Evolutionary conservation across 2,113 vertebrate species (phyloP).

Genomic region (Podiceps cristatus): DNA sequence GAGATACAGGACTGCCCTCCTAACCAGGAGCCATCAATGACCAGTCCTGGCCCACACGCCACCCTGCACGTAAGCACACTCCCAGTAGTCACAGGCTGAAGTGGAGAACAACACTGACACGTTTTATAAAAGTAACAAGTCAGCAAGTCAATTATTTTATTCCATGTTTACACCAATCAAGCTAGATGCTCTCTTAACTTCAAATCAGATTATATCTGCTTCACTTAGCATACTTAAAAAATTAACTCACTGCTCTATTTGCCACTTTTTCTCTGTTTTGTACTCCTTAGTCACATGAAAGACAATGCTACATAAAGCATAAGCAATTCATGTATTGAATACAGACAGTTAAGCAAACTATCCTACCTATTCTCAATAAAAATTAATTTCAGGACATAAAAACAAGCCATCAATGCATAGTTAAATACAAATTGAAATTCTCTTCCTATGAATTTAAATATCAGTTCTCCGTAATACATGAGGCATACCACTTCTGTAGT

Average conservation of each 20-base stretch:
- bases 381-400: neutral
- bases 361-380: neutral
- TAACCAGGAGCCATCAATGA: neutral
- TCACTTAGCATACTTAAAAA: neutral
- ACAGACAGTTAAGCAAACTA: neutral
- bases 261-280: neutral
- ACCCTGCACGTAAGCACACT: accelerated
- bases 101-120: accelerated
- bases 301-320: neutral
- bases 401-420: neutral
- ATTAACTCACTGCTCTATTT: neutral
- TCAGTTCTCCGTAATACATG: neutral
- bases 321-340: neutral
- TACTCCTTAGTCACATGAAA: neutral
- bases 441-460: neutral
- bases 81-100: neutral
- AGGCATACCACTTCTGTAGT: neutral
- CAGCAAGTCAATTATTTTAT: neutral
- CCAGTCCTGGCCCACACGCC: neutral
- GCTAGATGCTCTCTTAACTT: neutral
- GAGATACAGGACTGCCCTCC: neutral
- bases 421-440: neutral
- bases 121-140: neutral
- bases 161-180: neutral
- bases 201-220: neutral